These are phyloP conservation scores for Piprites chloris DNA, from an alignment of 2,113 vertebrate genomes.

Conservation along the genomic window DNA sequence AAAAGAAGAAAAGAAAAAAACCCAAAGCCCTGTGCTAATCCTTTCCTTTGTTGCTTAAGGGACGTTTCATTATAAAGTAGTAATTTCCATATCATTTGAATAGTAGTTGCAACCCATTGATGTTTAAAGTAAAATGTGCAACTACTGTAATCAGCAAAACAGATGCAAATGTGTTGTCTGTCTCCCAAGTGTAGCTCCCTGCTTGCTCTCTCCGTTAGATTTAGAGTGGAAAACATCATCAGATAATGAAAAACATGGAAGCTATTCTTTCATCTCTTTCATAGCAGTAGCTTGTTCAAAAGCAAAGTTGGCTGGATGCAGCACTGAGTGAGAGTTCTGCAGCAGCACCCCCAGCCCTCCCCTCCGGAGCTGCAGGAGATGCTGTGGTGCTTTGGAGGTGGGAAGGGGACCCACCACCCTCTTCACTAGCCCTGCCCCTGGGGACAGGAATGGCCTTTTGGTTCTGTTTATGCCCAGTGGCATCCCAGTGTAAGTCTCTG, in stretches of 20 bases:
- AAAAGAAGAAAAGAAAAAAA: not conserved
- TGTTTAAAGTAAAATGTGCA: slow-evolving; percentile 41
- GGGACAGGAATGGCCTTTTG: not conserved
- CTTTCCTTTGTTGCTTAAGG: slow-evolving; percentile 54
- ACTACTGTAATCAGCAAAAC: slow-evolving; percentile 32
- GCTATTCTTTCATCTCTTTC: not conserved
- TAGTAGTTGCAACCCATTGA: slow-evolving; percentile 50
- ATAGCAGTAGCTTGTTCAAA: not conserved
- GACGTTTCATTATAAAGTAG: slow-evolving; percentile 45
- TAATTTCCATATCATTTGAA: slow-evolving; percentile 68
- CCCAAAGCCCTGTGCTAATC: slow-evolving; percentile 18
- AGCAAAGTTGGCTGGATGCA: not conserved
- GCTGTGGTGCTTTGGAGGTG: accelerated
- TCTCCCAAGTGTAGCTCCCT: not conserved
- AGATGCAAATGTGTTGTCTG: slow-evolving; percentile 25
- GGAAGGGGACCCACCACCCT: not conserved
- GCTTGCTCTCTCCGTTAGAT: not conserved
- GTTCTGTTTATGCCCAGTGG: accelerated
- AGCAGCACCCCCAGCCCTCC: accelerated
- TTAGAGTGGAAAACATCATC: not conserved
- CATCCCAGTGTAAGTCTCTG: not conserved
- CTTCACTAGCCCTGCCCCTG: not conserved
- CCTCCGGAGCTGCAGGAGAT: not conserved
- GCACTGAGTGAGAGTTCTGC: accelerated
- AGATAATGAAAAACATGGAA: not conserved